Evolutionary conservation across 2,797 vertebrate species (phyloP).

Genomic region (Epinephelus coioides): DNA sequence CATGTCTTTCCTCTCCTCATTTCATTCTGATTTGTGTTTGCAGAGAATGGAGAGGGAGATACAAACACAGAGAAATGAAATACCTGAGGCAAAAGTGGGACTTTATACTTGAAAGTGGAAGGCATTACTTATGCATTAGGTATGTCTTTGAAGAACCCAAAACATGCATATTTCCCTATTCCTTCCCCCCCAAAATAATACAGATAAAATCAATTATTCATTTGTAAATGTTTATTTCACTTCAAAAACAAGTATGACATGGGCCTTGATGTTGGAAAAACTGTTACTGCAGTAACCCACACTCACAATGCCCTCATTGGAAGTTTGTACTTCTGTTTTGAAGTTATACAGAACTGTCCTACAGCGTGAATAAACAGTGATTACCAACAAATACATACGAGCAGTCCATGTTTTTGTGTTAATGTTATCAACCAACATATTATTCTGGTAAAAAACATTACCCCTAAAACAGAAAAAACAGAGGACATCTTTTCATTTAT

Average conservation of each 20-base stretch:
- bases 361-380: constrained; percentile 46
- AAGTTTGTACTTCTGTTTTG: constrained; percentile 63
- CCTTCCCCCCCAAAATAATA: constrained; percentile 76
- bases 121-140: constrained; percentile 85
- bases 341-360: constrained; percentile 60
- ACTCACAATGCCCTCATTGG: constrained; percentile 48
- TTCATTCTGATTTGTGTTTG: constrained; percentile 74
- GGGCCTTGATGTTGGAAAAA: constrained; percentile 76
- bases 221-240: constrained; percentile 83
- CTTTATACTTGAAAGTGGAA: constrained; percentile 85
- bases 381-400: constrained; percentile 17
- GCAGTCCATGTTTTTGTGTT: constrained; percentile 22
- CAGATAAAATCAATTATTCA: constrained; percentile 84
- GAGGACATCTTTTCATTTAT: background rate
- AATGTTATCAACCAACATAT: constrained; percentile 12
- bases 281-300: constrained; percentile 58
- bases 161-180: constrained; percentile 73
- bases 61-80: constrained; percentile 68
- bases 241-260: constrained; percentile 78
- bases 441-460: constrained; percentile 1
- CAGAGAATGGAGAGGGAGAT: constrained; percentile 67
- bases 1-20: constrained; percentile 49
- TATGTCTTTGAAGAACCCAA: constrained; percentile 83
- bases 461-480: background rate
- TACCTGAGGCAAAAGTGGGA: constrained; percentile 82